Conservation (phyloP, 1,140 invertebrate genomes). For the Acromyrmex echinatior region DNA sequence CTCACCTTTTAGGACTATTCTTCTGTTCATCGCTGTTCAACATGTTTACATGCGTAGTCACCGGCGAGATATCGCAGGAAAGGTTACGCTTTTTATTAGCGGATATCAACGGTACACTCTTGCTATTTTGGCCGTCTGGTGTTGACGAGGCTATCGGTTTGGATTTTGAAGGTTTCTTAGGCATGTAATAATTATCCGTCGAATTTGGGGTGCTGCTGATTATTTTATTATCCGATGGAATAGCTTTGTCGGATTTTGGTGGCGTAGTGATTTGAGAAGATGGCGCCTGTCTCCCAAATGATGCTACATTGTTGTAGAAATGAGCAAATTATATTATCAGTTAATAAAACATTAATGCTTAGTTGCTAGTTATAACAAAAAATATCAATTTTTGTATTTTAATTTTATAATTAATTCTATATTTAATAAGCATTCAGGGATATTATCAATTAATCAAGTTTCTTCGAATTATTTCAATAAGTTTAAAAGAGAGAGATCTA, state of each 20-base stretch:
- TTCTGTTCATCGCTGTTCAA: slow-evolving; percentile 72
- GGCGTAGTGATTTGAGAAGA: slow-evolving; percentile 57
- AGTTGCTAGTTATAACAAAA: neutral
- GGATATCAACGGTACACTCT: neutral
- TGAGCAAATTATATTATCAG: slow-evolving; percentile 6
- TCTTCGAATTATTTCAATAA: neutral
- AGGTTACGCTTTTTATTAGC: slow-evolving; percentile 69
- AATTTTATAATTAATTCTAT: neutral
- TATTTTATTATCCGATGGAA: slow-evolving; percentile 64
- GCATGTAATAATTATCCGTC: neutral
- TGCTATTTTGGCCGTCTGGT: slow-evolving; percentile 71
- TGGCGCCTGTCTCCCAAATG: slow-evolving; percentile 26
- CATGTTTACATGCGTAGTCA: slow-evolving; percentile 79
- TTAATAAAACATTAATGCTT: slow-evolving; percentile 11
- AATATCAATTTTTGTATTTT: neutral
- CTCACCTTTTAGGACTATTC: slow-evolving; percentile 74
- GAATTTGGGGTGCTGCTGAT: slow-evolving; percentile 81
- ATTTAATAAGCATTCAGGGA: neutral
- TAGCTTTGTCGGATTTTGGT: slow-evolving; percentile 57
- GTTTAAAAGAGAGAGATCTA: slow-evolving; percentile 32
- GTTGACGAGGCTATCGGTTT: slow-evolving; percentile 82
- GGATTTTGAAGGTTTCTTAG: slow-evolving; percentile 68
- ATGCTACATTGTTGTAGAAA: slow-evolving; percentile 58
- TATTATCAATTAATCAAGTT: neutral
- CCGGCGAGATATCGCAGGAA: slow-evolving; percentile 79